These are phyloP conservation scores for Acyrthosiphon pisum DNA, from an alignment of 1,140 invertebrate species.

Conservation along the genomic window DNA sequence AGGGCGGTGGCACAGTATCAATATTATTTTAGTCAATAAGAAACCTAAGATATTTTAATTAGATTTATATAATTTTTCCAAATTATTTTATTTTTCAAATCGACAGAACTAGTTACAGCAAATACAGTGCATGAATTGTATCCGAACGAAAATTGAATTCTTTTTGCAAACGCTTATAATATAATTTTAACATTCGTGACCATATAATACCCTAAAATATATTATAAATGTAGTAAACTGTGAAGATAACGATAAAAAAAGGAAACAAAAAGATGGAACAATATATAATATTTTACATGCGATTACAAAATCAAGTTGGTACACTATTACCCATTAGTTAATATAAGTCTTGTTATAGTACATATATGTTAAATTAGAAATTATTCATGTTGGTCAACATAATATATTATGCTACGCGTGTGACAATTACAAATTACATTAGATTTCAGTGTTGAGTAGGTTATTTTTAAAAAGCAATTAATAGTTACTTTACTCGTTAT, in stretches of 20 bases:
- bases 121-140: not conserved
- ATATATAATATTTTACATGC: not conserved
- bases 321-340: not conserved
- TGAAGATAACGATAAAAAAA: not conserved
- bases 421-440: too few relatives aligned
- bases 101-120: not conserved
- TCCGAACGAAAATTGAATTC: not conserved
- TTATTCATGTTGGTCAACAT: not conserved
- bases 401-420: too few relatives aligned
- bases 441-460: too few relatives aligned
- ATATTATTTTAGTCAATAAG: constrained; percentile 19
- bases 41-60: constrained; percentile 32
- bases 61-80: not conserved
- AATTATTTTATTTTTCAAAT: not conserved
- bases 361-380: not conserved
- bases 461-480: too few relatives aligned
- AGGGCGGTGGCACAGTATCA: not conserved
- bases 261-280: not conserved
- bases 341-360: not conserved
- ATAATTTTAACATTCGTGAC: not conserved
- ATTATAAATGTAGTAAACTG: not conserved
- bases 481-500: too few relatives aligned
- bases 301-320: not conserved
- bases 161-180: not conserved
- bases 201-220: not conserved